Evolutionary conservation across 2,888 invertebrate genomes (phyloP), one percentile per base, ranked within the genome.

Genomic region (Sipha maydis): DNA sequence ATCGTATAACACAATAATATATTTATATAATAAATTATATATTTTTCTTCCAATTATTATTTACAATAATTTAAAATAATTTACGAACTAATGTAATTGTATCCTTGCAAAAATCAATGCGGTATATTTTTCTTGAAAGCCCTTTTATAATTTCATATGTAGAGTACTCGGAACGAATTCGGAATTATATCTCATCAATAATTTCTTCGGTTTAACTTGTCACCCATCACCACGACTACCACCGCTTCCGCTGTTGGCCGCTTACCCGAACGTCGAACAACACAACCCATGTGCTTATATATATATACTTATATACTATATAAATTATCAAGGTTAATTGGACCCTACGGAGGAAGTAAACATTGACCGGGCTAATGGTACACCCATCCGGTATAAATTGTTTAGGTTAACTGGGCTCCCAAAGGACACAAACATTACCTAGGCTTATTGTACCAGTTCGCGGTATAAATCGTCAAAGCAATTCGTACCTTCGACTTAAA

Each of bases 361-460:
- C 61, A 61, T 28, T 61, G 28, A 84, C 56, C 75, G 14, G 61
- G 61, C 84, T 84, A 84, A 84, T 76, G 84, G 38, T 61, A 84
- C 84, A 84, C 84, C 84, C 75, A 84, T 84, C 84, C 61, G 75
- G 61, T 84, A 84, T 84, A 76, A 84, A 84, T 84, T 76, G 84
- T 84, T 84, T 76, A 76, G 84, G 75, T 61, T 41, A 25, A 76
- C 75, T 31, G 56, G 61, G 28, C 21, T 76, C 76, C 61, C 75
- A 5, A 9, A 75, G 41, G 75, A 38, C 34, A 31, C 21, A 25
- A 31, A 76, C 76, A 41, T 76, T 76, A 61, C 56, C 76, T 76
- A 76, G 21, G 28, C 1, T 21, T 11, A 41, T 31, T 31, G 25
- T 75, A 79, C 31, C n/a, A 4, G n/a, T 83, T 28, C 61, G 83